Conservation (phyloP, 2,797 vertebrate genomes). For the Chaunax sp. region DNA sequence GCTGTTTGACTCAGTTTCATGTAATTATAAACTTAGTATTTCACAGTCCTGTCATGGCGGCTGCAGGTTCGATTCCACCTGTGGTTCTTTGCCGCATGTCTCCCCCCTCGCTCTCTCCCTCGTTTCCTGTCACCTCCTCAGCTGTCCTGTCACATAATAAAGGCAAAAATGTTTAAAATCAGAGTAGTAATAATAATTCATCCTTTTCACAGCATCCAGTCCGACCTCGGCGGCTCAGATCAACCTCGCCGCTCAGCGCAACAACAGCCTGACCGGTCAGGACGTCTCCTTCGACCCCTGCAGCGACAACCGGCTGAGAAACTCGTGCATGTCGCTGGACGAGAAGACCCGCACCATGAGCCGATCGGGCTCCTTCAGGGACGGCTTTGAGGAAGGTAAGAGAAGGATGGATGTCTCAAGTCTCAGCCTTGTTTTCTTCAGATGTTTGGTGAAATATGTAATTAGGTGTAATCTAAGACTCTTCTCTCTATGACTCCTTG, state of each 20-base stretch:
- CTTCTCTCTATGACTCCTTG: constrained; percentile 8
- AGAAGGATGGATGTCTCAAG: neutral
- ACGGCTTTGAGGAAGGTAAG: constrained; percentile 98
- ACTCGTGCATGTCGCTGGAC: constrained; percentile 97
- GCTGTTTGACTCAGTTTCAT: too few relatives aligned
- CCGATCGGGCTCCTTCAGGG: constrained; percentile 95
- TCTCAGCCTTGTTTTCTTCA: too few relatives aligned
- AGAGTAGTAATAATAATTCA: too few relatives aligned
- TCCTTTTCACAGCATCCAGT: constrained; percentile 83
- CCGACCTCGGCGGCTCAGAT: constrained; percentile 92
- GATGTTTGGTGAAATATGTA: constrained; percentile 24
- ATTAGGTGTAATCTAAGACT: constrained; percentile 53
- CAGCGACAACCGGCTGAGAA: constrained; percentile 90
- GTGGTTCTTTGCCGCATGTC: too few relatives aligned
- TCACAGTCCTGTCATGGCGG: too few relatives aligned
- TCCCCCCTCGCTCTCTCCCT: too few relatives aligned
- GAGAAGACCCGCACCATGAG: constrained; percentile 97
- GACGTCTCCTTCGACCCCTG: constrained; percentile 89
- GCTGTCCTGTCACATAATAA: too few relatives aligned
- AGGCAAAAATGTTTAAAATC: too few relatives aligned
- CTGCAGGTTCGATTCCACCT: too few relatives aligned
- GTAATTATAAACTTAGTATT: too few relatives aligned
- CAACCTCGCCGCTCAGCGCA: constrained; percentile 89
- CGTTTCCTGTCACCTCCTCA: too few relatives aligned
- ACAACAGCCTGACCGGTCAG: constrained; percentile 93